These are phyloP conservation scores for Cantharis rustica DNA, from an alignment of 2,888 invertebrate genomes.

Conservation along the genomic window DNA sequence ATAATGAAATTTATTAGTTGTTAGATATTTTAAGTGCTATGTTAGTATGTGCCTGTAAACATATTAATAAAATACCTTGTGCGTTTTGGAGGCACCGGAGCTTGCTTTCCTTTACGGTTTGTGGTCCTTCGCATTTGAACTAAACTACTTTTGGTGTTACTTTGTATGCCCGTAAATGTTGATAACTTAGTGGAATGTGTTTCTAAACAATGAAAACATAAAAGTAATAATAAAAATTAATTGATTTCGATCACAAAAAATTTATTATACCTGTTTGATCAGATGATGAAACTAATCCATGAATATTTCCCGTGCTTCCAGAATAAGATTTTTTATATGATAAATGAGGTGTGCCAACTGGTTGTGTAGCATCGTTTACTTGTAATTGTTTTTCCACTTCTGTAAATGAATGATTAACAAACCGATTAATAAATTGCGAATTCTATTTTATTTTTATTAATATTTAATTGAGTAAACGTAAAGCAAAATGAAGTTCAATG, in stretches of 20 bases:
- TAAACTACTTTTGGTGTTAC: constrained; percentile 64
- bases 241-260: neutral
- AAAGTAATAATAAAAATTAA: neutral
- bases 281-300: constrained; percentile 55
- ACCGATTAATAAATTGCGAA: neutral
- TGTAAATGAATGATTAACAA: constrained; percentile 55
- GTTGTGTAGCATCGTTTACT: constrained; percentile 62
- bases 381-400: constrained; percentile 95
- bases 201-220: constrained; percentile 15
- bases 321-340: constrained; percentile 67
- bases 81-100: constrained; percentile 93
- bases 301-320: constrained; percentile 66
- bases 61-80: constrained; percentile 71
- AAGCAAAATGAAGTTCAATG: neutral
- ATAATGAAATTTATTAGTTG: constrained; percentile 37
- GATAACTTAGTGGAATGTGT: constrained; percentile 60
- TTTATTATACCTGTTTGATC: constrained; percentile 42
- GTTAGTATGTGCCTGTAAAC: constrained; percentile 4
- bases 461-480: neutral
- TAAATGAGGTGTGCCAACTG: constrained; percentile 63
- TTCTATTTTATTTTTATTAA: neutral
- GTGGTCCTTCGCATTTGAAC: constrained; percentile 87
- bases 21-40: constrained; percentile 9
- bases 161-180: constrained; percentile 64
- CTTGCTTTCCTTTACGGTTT: constrained; percentile 89